These are phyloP conservation scores for Drosophila niveifrons DNA, from an alignment of 2,888 invertebrate species.

Conservation along the genomic window DNA sequence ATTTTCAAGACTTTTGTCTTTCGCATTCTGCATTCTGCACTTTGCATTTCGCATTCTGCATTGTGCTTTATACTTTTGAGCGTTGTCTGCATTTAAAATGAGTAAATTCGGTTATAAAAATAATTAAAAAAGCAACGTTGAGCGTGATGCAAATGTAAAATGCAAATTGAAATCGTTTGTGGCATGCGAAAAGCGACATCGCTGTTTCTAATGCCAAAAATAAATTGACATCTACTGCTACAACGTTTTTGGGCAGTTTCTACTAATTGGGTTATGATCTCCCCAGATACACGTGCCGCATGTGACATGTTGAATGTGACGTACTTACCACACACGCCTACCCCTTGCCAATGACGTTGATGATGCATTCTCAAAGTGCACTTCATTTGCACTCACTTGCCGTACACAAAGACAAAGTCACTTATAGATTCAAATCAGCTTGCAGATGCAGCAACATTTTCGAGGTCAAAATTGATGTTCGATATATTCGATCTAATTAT, in stretches of 20 bases:
- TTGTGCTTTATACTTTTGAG: constrained; percentile 5
- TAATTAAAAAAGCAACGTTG: constrained; percentile 59
- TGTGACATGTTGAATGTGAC: constrained; percentile 13
- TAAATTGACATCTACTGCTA: constrained; percentile 56
- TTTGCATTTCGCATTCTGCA: constrained; percentile 56
- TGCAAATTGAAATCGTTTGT: constrained; percentile 16
- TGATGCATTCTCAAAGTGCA: constrained; percentile 64
- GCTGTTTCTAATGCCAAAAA: constrained; percentile 43
- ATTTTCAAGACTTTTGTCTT: constrained; percentile 61
- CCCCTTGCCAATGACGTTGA: constrained; percentile 64
- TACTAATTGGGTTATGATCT: constrained; percentile 70
- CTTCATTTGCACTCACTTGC: constrained; percentile 56
- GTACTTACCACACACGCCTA: constrained; percentile 28
- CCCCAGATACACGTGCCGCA: constrained; percentile 52
- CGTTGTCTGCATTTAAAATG: constrained; percentile 56
- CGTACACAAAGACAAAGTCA: constrained; percentile 14
- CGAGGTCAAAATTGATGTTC: constrained; percentile 26
- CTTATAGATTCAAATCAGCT: constrained; percentile 55
- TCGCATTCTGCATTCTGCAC: constrained; percentile 30
- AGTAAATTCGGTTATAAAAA: constrained; percentile 41
- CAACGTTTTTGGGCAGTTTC: constrained; percentile 56
- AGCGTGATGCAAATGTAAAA: constrained; percentile 65
- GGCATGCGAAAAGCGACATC: neutral
- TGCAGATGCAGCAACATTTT: constrained; percentile 51
- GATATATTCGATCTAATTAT: constrained; percentile 21